Evolutionary conservation across 2,888 invertebrate species (phyloP).

Genomic region (Platynereis dumerilii): DNA sequence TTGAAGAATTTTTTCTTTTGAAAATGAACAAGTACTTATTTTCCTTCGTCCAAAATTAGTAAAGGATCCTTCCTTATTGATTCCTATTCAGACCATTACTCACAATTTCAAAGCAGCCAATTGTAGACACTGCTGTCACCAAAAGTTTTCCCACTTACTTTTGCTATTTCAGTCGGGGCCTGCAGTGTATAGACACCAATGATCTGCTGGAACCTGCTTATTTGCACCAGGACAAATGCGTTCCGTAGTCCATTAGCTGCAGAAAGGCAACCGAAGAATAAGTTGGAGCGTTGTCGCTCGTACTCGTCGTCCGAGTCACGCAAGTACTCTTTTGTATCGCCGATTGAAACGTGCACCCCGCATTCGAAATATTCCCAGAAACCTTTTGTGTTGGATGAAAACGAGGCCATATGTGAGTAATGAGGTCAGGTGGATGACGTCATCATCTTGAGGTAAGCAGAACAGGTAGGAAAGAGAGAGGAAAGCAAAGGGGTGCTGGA

Average conservation of each 20-base stretch:
- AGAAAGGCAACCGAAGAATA: conserved; percentile 42
- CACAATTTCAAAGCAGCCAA: no score
- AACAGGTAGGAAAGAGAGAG: no score
- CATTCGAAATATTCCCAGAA: conserved; percentile 33
- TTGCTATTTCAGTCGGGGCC: conserved; percentile 62
- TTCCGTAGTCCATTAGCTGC: conserved; percentile 57
- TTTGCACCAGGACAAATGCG: conserved; percentile 66
- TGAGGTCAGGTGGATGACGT: no score
- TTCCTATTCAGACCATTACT: no score
- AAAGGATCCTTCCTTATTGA: no score
- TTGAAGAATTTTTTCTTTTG: no score
- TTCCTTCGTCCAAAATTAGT: no score
- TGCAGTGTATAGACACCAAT: conserved; percentile 66
- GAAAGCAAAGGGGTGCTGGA: no score
- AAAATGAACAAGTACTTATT: no score
- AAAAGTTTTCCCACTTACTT: conserved; percentile 62
- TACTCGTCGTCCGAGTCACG: conserved; percentile 34
- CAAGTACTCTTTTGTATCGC: conserved; percentile 32
- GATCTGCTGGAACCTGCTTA: conserved; percentile 66
- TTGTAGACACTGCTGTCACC: no score
- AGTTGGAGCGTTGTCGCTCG: conserved; percentile 34
- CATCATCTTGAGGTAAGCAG: no score
- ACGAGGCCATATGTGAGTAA: conserved; percentile 4
- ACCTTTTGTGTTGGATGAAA: conserved; percentile 21
- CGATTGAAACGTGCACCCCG: conserved; percentile 28